Evolutionary conservation across 2,797 vertebrate species (phyloP).

Genomic region (Meda fulgida): DNA sequence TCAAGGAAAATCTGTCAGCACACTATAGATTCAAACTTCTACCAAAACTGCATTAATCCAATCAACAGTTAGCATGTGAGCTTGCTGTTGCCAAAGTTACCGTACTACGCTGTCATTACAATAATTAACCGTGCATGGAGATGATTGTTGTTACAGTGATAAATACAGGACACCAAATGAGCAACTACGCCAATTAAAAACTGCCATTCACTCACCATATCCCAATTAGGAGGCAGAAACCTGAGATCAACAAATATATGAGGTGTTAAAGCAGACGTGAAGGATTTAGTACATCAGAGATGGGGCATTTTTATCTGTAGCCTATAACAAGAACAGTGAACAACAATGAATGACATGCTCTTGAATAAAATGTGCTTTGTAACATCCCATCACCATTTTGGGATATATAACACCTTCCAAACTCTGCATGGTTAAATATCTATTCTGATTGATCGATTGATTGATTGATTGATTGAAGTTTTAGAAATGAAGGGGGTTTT

Average conservation of each 20-base stretch:
- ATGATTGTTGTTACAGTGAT: conserved; percentile 35
- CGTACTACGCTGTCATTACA: conserved; percentile 19
- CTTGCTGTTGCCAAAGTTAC: conserved; percentile 50
- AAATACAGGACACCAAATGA: conserved; percentile 37
- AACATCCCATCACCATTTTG: conserved; percentile 60
- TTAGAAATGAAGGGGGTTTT: conserved; percentile 67
- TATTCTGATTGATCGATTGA: conserved; percentile 57
- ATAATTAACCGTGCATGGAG: conserved; percentile 46
- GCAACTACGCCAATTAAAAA: conserved; percentile 46
- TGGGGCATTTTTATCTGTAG: conserved; percentile 16
- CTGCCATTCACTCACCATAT: conserved; percentile 1
- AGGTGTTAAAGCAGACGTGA: background rate
- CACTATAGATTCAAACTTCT: conserved; percentile 9
- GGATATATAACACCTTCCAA: conserved; percentile 73
- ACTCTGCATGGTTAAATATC: conserved; percentile 72
- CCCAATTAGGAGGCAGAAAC: conserved; percentile 20
- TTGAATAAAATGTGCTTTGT: conserved; percentile 49
- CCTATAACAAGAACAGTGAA: background rate
- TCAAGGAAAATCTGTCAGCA: conserved; percentile 6
- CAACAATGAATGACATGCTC: conserved; percentile 25
- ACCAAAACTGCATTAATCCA: conserved; percentile 22
- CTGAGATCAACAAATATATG: conserved; percentile 29
- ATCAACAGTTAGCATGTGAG: conserved; percentile 51
- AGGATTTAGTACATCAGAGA: background rate
- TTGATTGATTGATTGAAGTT: conserved; percentile 55